A percentile compares a stretch with the other conserved stretches of the same genome.
phyloP scores from a whole-genome alignment of 2,888 invertebrate genomes.

The Rhorus exstirpatorius region DNA sequence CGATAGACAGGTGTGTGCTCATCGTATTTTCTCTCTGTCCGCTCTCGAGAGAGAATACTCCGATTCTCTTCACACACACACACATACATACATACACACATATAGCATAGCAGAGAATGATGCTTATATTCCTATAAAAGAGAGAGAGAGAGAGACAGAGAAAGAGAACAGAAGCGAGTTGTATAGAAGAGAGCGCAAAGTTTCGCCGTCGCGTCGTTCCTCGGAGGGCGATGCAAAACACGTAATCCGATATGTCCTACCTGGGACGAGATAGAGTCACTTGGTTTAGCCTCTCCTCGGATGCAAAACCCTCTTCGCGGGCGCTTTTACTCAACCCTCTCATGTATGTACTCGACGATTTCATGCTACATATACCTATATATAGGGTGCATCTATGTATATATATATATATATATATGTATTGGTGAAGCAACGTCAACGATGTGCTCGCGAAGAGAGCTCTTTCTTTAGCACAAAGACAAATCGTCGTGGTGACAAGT shows the following conservation, averaged over 20 bases:
- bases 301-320: conserved; percentile 55
- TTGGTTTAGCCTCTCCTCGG: conserved; percentile 73
- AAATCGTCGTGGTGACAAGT: conserved; percentile 82
- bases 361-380: conserved; percentile 28
- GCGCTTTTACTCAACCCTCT: conserved; percentile 49
- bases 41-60: background rate
- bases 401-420: background rate
- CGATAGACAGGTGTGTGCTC: background rate
- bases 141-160: conserved; percentile 3
- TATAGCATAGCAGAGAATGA: conserved; percentile 4
- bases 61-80: too few relatives aligned
- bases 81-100: background rate
- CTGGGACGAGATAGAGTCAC: conserved; percentile 82
- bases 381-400: conserved; percentile 14
- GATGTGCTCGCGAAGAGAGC: conserved; percentile 45
- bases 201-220: conserved; percentile 42
- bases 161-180: background rate
- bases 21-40: background rate
- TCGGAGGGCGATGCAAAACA: conserved; percentile 77
- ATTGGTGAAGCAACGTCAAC: conserved; percentile 47
- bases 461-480: conserved; percentile 74
- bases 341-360: conserved; percentile 20
- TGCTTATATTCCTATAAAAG: conserved; percentile 26
- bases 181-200: conserved; percentile 40
- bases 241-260: conserved; percentile 83